Conservation (phyloP, 2,113 vertebrate species). For the Paramormyrops kingsleyae region DNA sequence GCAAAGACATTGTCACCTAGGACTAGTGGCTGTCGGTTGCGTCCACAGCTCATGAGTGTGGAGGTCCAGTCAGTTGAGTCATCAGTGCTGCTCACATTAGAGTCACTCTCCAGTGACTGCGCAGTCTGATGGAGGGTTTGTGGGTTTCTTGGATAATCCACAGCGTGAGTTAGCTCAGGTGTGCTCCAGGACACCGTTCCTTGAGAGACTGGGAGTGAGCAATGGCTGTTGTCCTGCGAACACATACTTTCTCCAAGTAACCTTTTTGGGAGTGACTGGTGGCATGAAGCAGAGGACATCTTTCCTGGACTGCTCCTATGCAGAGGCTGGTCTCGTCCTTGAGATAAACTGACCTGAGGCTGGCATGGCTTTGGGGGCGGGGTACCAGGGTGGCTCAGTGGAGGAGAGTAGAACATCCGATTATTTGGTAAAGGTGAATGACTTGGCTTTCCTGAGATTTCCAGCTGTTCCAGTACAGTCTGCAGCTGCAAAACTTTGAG, state of each 20-base stretch:
- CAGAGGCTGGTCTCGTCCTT: constrained; percentile 20
- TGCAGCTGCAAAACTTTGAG: constrained; percentile 94
- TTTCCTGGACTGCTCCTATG: constrained; percentile 44
- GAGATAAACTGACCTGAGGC: neutral
- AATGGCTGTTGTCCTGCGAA: constrained; percentile 48
- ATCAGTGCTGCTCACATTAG: constrained; percentile 56
- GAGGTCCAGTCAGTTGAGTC: constrained; percentile 87
- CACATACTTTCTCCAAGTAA: constrained; percentile 40
- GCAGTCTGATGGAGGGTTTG: constrained; percentile 56
- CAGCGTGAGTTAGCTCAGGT: constrained; percentile 23
- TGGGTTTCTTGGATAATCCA: constrained; percentile 55
- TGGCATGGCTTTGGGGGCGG: neutral
- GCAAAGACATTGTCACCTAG: constrained; percentile 92
- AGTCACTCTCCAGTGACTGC: constrained; percentile 56
- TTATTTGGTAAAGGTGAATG: constrained; percentile 26
- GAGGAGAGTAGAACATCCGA: neutral
- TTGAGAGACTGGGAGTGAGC: constrained; percentile 46
- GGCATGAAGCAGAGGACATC: constrained; percentile 40
- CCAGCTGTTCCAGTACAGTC: constrained; percentile 77
- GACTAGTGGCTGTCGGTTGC: constrained; percentile 87
- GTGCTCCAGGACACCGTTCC: constrained; percentile 25
- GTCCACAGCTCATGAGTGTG: constrained; percentile 81
- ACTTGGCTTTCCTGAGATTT: constrained; percentile 66
- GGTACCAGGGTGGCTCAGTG: neutral
- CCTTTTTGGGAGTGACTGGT: constrained; percentile 30